Base-by-base conservation (phyloP, 2,888 invertebrate species). In the Isoperla grammatica region DNA sequence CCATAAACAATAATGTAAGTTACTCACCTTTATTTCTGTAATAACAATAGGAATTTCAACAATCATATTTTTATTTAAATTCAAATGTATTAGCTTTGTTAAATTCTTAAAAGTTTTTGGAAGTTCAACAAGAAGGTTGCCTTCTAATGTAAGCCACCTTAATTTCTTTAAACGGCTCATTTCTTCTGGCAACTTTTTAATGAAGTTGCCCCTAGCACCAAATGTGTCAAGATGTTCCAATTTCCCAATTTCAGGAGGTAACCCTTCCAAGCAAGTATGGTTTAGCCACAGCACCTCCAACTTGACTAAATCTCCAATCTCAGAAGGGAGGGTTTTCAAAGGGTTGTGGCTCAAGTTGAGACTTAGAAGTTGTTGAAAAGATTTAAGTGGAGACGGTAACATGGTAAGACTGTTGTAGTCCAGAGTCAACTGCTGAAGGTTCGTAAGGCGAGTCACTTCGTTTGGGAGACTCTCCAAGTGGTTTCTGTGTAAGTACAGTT, bases 261-360 rank as follows among this genome's bases (percentile, higher is more conserved):
- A 75, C 64, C 76, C 75, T 13, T 72, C 71, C 19, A 86, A 70
- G 2, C 79, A 80, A 4, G 78, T 78, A 56, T 75, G 79, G 68
- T 86, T 86, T 69, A 85, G 84, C 86, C 86, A 86, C 65, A 86
- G 78, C 1, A 81, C 81, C 70, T 86, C 83, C 55, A 86, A 71
- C 64, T 78, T 77, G 43, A 76, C 78, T 49, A 86, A 73, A 49
- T 79, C 75, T 2, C 83, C 83, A 61, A 86, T 79, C 69, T 82
- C 81, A 9, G 79, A 77, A 35, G 83, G 81, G 57, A 86, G 71
- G 29, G 72, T 74, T 61, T 76, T 74, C 48, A 86, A 75, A 8
- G 81, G 81, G 71, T 86, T 86, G 67, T 85, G 84, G 70, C 85
- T 86, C 46, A 86, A 71, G 69, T 86, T 86, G 58, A 86, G 73